Evolutionary conservation across 2,888 invertebrate genomes (phyloP).

Genomic region (Lithophane semibrunnea): DNA sequence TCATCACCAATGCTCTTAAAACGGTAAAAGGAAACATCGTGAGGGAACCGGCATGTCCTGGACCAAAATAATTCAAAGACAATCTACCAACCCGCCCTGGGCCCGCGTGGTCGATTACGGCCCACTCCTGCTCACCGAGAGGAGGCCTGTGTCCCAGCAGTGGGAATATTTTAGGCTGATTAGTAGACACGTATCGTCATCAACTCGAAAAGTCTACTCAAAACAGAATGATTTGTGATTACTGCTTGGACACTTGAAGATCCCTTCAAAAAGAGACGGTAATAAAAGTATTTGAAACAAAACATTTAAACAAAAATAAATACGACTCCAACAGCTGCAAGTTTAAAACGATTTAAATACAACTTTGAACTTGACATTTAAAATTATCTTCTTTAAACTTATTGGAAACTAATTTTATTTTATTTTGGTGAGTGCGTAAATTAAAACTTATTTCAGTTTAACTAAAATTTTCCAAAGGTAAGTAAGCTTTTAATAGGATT

Average conservation of each 20-base stretch:
- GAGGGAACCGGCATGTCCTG: no score
- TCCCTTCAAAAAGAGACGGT: background rate
- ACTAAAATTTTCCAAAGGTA: background rate
- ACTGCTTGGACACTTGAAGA: background rate
- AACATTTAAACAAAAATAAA: background rate
- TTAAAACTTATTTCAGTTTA: conserved; percentile 3
- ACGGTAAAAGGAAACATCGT: no score
- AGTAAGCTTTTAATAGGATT: conserved; percentile 5
- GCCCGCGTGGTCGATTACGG: no score
- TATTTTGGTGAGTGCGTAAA: background rate
- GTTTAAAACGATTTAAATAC: conserved; percentile 7
- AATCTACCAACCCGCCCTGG: no score
- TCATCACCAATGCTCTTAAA: no score
- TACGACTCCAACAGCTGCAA: conserved; percentile 2
- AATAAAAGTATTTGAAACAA: background rate
- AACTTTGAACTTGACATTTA: conserved; percentile 2
- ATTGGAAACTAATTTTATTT: conserved; percentile 11
- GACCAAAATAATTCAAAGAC: no score
- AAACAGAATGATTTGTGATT: background rate
- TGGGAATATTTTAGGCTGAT: background rate
- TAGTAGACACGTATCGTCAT: no score
- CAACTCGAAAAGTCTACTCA: no score
- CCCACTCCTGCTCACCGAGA: no score
- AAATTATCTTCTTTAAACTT: background rate
- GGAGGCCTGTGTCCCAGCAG: no score